These are phyloP conservation scores for Heloderma charlesbogerti DNA, from an alignment of 2,113 vertebrate genomes.

Conservation along the genomic window DNA sequence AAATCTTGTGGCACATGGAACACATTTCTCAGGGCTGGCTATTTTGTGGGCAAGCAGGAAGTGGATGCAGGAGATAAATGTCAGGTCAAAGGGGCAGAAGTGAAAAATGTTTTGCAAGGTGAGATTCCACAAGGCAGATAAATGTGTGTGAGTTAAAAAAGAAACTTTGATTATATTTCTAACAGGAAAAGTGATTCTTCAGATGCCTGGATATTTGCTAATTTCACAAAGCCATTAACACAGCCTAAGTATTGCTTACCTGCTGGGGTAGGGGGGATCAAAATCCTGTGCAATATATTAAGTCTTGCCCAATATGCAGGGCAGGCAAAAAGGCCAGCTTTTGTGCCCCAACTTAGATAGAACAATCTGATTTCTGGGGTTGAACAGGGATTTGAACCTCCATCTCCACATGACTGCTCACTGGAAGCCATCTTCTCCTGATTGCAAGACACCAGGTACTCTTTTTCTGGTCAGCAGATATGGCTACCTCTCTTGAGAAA, in stretches of 20 bases:
- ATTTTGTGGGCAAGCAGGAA: neutral
- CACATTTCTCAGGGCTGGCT: neutral
- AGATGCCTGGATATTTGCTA: too few species aligned
- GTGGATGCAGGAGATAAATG: neutral
- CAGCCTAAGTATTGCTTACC: neutral
- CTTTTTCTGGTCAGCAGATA: too few species aligned
- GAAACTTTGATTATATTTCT: too few species aligned
- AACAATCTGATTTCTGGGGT: neutral
- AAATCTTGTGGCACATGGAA: neutral
- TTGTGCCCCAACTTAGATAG: neutral
- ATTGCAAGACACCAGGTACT: too few species aligned
- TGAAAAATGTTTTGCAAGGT: neutral
- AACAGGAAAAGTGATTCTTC: too few species aligned
- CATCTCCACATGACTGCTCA: too few species aligned
- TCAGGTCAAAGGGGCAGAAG: neutral
- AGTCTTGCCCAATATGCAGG: neutral
- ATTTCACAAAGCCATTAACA: neutral
- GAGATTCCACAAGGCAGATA: neutral
- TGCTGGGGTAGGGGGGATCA: neutral
- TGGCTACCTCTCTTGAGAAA: neutral
- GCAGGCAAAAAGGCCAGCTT: neutral
- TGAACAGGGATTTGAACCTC: neutral
- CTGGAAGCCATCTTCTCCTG: too few species aligned
- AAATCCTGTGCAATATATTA: neutral
- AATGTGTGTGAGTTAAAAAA: neutral